A percentile compares a stretch with the other conserved stretches of the same genome.
These are phyloP conservation scores for Notoglanidium macrostoma DNA, from an alignment of 2,797 vertebrate species.

Conservation along the genomic window DNA sequence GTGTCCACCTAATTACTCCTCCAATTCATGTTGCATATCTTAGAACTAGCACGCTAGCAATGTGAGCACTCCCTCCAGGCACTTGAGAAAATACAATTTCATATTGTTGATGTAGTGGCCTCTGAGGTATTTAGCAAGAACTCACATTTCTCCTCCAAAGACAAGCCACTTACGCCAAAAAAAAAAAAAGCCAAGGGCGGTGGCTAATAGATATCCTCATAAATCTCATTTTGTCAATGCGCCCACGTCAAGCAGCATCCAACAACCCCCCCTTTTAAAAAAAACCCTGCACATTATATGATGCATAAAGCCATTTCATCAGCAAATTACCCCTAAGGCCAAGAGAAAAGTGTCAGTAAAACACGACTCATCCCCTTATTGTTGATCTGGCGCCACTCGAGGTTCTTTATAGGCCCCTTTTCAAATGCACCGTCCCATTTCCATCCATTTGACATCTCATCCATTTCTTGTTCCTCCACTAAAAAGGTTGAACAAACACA, in stretches of 20 bases:
- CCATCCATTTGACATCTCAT: slow-evolving; percentile 23
- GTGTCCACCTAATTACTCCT: slow-evolving; percentile 44
- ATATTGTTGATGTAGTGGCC: slow-evolving; percentile 44
- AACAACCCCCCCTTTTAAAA: neutral
- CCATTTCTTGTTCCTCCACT: neutral
- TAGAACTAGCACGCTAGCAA: neutral
- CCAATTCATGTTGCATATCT: slow-evolving; percentile 21
- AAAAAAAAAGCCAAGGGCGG: neutral
- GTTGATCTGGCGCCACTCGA: slow-evolving; percentile 25
- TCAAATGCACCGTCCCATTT: slow-evolving; percentile 14
- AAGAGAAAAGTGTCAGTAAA: slow-evolving; percentile 21
- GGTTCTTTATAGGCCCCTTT: slow-evolving; percentile 25
- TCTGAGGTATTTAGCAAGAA: slow-evolving; percentile 37
- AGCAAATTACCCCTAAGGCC: slow-evolving; percentile 32
- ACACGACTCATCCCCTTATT: slow-evolving; percentile 33
- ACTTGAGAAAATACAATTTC: slow-evolving; percentile 48
- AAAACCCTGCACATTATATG: slow-evolving; percentile 17
- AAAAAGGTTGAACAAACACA: slow-evolving; percentile 16
- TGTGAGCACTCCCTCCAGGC: slow-evolving; percentile 25
- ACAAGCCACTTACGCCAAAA: slow-evolving; percentile 42
- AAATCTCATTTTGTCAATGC: slow-evolving; percentile 44
- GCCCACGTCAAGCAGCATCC: slow-evolving; percentile 16
- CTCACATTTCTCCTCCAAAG: slow-evolving; percentile 37
- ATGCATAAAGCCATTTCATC: slow-evolving; percentile 34
- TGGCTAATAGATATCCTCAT: slow-evolving; percentile 45